phyloP scores from a whole-genome alignment of 2,888 invertebrate species.

The Bombylius major region DNA sequence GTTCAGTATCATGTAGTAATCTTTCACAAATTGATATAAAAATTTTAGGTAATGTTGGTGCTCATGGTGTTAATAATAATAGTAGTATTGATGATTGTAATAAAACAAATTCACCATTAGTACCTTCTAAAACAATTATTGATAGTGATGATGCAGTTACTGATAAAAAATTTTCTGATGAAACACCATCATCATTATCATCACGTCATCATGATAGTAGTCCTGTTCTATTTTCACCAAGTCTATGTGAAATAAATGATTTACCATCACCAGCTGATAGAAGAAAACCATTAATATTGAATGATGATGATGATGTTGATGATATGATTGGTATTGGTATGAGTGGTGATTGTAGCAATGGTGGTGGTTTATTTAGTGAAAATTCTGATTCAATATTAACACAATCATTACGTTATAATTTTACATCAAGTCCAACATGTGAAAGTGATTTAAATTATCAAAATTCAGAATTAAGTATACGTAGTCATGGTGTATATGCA shows the following conservation, averaged over 20 bases:
- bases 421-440: slow-evolving; percentile 37
- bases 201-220: slow-evolving; percentile 8
- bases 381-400: slow-evolving; percentile 18
- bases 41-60: slow-evolving; percentile 7
- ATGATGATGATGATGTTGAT: slow-evolving; percentile 8
- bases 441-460: slow-evolving; percentile 53
- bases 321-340: background rate
- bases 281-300: slow-evolving; percentile 14
- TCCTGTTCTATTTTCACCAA: slow-evolving; percentile 22
- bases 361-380: slow-evolving; percentile 5
- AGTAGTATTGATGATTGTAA: too few relatives aligned
- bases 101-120: background rate
- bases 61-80: too few relatives aligned
- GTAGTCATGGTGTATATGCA: slow-evolving; percentile 50
- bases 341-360: slow-evolving; percentile 7
- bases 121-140: too few relatives aligned
- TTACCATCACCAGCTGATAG: slow-evolving; percentile 17
- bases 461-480: slow-evolving; percentile 51
- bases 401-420: slow-evolving; percentile 17
- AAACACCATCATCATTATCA: slow-evolving; percentile 5
- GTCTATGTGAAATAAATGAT: slow-evolving; percentile 22
- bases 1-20: slow-evolving; percentile 21
- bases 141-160: slow-evolving; percentile 3
- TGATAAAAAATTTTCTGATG: background rate
- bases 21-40: slow-evolving; percentile 13